Evolutionary conservation across 2,113 vertebrate genomes (phyloP).

Genomic region (Climacteris rufus): DNA sequence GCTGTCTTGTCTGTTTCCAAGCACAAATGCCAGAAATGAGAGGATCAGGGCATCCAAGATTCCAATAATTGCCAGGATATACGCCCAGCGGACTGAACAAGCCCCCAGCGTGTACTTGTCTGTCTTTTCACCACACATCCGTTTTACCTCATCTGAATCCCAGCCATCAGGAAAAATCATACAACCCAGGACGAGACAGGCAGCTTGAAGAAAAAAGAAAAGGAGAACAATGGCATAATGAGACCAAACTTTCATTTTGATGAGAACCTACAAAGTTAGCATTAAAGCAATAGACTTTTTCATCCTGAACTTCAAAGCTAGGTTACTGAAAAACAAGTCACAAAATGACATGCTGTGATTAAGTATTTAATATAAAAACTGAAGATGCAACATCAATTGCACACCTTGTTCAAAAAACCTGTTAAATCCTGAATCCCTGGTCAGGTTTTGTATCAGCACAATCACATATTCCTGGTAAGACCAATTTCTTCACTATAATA

Average conservation of each 20-base stretch:
- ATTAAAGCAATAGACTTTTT: constrained; percentile 13
- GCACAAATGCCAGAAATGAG: constrained; percentile 94
- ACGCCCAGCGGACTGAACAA: constrained; percentile 94
- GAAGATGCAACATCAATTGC: neutral
- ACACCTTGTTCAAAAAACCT: neutral
- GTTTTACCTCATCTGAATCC: constrained; percentile 91
- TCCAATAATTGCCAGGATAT: constrained; percentile 96
- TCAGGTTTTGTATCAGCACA: neutral
- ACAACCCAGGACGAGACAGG: constrained; percentile 94
- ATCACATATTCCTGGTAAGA: neutral
- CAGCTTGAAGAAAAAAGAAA: constrained; percentile 76
- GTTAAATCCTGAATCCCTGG: neutral
- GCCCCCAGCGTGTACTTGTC: constrained; percentile 94
- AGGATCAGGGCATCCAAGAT: constrained; percentile 96
- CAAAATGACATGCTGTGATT: neutral
- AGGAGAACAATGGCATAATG: constrained; percentile 24
- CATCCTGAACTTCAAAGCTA: constrained; percentile 1
- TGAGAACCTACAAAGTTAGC: neutral
- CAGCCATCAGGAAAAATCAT: constrained; percentile 97
- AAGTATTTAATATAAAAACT: neutral
- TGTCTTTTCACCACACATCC: constrained; percentile 92
- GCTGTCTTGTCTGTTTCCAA: constrained; percentile 94
- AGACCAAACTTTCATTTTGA: constrained; percentile 31
- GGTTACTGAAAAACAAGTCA: neutral
- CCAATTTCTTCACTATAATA: neutral